Evolutionary conservation across 2,888 invertebrate genomes (phyloP), one percentile per base, ranked within the genome.

Genomic region (Polydrusus pterygomalis): DNA sequence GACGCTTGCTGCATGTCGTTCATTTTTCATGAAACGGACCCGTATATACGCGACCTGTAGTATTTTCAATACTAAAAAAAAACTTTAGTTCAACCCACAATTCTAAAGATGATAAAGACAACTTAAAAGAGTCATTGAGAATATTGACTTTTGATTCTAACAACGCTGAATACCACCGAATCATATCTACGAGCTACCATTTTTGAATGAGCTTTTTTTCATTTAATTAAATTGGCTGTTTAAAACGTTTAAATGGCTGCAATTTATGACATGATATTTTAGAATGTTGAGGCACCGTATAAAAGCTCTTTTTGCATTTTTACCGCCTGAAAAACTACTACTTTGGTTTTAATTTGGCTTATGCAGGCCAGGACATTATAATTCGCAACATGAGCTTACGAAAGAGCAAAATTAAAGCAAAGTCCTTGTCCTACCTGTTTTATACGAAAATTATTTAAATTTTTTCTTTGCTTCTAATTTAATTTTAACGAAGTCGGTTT

Each of bases 341-440:
- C 78, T 78, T 79, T 68, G 78, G 73, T 34, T 58, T 58, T 58
- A 58, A 58, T 58, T 58, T 34, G 38, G 17, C 18, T 60, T 60
- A 17, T 60, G 58, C 17, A 60, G 58, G 40, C 38, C 10, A 18
- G 34, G 38, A n/a, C 77, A 77, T 78, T 79, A 80, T 74, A 76
- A 74, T 78, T 49, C 70, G 79, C 75, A 78, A 79, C 79, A 71
- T 60, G 77, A 69, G 77, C 77, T 74, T 74, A 70, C 72, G 67
- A 72, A 70, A 77, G 73, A 74, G 73, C 69, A 77, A 75, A 78
- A 80, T 78, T 77, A 78, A 78, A 74, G 73, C 73, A 75, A 75
- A 77, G 71, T 64, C 77, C 58, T 69, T 70, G 64, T 49, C 63
- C 58, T 78, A 79, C 79, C 78, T 78, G 75, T 74, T 77, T 80